Evolutionary conservation across 1,140 invertebrate species (phyloP), one percentile per base, ranked within the genome.

Genomic region (Drosophila biarmipes): DNA sequence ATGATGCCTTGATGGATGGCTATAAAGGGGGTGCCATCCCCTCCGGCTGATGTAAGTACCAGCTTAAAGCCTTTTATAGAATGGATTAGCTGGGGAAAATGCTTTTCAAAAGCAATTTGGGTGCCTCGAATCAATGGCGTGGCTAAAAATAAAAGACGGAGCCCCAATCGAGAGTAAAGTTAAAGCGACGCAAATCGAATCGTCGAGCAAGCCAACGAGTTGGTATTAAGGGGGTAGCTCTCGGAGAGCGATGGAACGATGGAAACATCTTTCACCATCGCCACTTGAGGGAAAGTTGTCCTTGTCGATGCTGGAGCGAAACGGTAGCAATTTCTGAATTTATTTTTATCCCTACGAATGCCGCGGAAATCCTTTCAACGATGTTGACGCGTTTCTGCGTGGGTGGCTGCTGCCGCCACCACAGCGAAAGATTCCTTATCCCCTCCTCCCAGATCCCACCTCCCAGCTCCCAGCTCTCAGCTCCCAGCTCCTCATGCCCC

Each of bases 311-410:
- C 48, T 38, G 11, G 14, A 29, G 49, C 77, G 78, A 76, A 89
- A 48, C 82, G 82, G 84, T 82, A 82, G 79, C 84, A 87, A 87
- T 89, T 87, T 82, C 76, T 89, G 84, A 79, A 89, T 84, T 87
- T 87, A 87, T 89, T 84, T 87, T 89, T 80, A 89, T 87, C 76
- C 72, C 43, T 77, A 56, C 76, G 84, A 69, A 77, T 84, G 72
- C 82, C 82, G 82, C 84, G 84, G 84, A 87, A 87, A 89, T 87
- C 84, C 82, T 87, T 77, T 58, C 59, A 85, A 74, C 55, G 82
- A 69, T 66, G 78, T 86, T 74, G 78, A 75, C 69, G 71, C 69
- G 35, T 72, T 82, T 72, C 66, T 81, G 81, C 82, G 73, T 85
- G 82, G 72, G 31, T 58, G 17, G 38, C 38, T 53, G 12, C 40